Evolutionary conservation across 1,140 invertebrate species (phyloP), one percentile per base, ranked within the genome.

Genomic region (Nylanderia fulva): DNA sequence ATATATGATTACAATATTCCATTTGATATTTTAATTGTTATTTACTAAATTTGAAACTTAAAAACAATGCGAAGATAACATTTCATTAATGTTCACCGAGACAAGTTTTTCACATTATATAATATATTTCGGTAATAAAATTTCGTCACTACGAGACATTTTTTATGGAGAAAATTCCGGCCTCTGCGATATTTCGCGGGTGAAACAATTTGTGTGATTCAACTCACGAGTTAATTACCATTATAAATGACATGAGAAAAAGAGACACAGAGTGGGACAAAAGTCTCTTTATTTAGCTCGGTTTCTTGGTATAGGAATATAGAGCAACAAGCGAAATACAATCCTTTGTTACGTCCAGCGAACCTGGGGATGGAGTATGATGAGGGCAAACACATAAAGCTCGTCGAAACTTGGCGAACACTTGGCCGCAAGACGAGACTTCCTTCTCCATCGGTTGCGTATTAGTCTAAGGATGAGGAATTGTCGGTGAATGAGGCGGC

Each of bases 391-490:
- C 84, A 76, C 75, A 75, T 86, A 87, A 88, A 86, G 84, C 88
- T 92, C 90, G 86, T 90, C 82, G 88, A 91, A 93, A 93, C 92
- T 93, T 93, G 84, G 82, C 79, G 85, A 92, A 93, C 91, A 92
- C 91, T 92, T 92, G 88, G 88, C 85, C 79, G 88, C 88, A 89
- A 86, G 86, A 89, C 75, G 86, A 90, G 88, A 93, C 89, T 92
- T 91, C 91, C 88, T 90, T 69, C 86, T 91, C 69, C 85, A 64
- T 63, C 68, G 58, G 64, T 68, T 76, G 83, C 84, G 88, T 88
- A 86, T 89, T 84, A 79, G 85, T 86, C 86, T 74, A 76, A 69
- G 84, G 75, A 79, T 91, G 77, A 84, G 88, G 60, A 27, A 79
- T 71, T 61, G 77, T 48, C 60, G 29, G 39, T 58, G 75, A 80